Percentiles rank a stretch among this genome's conserved stretches.
phyloP scores from a whole-genome alignment of 2,888 invertebrate genomes.

The Patella pellucida region DNA sequence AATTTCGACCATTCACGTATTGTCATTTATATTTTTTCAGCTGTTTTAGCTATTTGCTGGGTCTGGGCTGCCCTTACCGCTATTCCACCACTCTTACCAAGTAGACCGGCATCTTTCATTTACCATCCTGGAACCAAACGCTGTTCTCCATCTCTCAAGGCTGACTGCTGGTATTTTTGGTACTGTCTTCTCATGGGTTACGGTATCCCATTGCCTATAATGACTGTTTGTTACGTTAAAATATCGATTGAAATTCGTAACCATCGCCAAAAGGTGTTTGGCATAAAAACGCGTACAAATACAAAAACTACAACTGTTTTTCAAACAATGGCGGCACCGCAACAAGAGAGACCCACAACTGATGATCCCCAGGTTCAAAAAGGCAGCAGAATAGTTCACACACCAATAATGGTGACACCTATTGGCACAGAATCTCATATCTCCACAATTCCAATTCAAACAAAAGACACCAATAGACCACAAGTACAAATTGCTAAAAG shows the following conservation, averaged over 20 bases:
- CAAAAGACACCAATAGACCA: not conserved
- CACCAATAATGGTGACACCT: not conserved
- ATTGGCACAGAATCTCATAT: not conserved
- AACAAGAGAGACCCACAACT: not conserved
- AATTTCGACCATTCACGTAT: not conserved
- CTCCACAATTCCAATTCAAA: no score
- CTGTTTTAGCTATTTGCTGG: slow-evolving; percentile 16
- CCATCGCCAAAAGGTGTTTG: slow-evolving; percentile 11
- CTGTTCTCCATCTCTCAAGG: slow-evolving; percentile 19
- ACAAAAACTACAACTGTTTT: not conserved
- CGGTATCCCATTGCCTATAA: slow-evolving; percentile 17
- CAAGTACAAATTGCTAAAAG: not conserved
- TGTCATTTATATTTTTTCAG: not conserved
- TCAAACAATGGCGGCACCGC: not conserved
- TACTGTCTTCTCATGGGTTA: slow-evolving; percentile 15
- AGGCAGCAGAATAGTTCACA: not conserved
- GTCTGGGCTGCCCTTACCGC: slow-evolving; percentile 19
- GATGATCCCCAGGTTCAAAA: not conserved
- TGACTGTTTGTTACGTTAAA: slow-evolving; percentile 20
- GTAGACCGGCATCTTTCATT: not conserved
- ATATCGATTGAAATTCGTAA: slow-evolving; percentile 10
- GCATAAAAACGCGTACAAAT: no score
- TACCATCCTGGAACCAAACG: slow-evolving; percentile 17
- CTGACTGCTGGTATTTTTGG: slow-evolving; percentile 21
- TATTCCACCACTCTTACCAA: slow-evolving; percentile 18